phyloP scores from a whole-genome alignment of 1,140 invertebrate genomes.

The Drosophila santomea region DNA sequence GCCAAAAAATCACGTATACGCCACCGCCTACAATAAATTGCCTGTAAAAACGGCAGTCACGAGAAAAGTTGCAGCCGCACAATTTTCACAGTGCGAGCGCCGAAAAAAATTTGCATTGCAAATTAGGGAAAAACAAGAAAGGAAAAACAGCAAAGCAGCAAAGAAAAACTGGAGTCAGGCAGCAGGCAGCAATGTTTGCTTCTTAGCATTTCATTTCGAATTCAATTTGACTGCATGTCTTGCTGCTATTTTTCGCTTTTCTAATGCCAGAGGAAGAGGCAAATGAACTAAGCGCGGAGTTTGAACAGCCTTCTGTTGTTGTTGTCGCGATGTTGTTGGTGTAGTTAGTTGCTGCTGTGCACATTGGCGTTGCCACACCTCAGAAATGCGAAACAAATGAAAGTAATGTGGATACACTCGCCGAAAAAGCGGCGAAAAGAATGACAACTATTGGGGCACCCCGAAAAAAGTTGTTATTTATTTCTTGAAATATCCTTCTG shows the following conservation, averaged over 20 bases:
- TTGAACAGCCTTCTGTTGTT: conserved; percentile 53
- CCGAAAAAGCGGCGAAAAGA: conserved; percentile 49
- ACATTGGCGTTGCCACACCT: conserved; percentile 78
- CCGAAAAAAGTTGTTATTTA: not conserved
- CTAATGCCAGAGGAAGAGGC: conserved; percentile 72
- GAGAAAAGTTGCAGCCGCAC: conserved; percentile 62
- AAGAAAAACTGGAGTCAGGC: conserved; percentile 63
- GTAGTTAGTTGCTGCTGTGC: conserved; percentile 52
- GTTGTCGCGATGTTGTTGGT: not conserved
- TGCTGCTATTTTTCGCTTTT: conserved; percentile 55
- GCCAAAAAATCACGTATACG: conserved; percentile 81
- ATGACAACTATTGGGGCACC: not conserved
- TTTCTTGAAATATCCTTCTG: no score
- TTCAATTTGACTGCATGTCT: conserved; percentile 70
- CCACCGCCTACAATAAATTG: conserved; percentile 52
- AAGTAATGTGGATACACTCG: conserved; percentile 81
- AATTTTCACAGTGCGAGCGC: conserved; percentile 68
- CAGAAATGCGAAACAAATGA: conserved; percentile 76
- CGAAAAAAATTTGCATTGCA: conserved; percentile 76
- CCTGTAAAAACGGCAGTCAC: conserved; percentile 43
- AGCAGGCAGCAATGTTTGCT: conserved; percentile 60
- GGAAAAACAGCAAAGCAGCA: conserved; percentile 19
- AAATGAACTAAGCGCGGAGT: conserved; percentile 82
- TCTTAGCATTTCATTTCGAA: conserved; percentile 75
- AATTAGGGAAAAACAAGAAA: conserved; percentile 42